phyloP scores from a whole-genome alignment of 2,113 vertebrate species.

The Pterophyllum scalare region DNA sequence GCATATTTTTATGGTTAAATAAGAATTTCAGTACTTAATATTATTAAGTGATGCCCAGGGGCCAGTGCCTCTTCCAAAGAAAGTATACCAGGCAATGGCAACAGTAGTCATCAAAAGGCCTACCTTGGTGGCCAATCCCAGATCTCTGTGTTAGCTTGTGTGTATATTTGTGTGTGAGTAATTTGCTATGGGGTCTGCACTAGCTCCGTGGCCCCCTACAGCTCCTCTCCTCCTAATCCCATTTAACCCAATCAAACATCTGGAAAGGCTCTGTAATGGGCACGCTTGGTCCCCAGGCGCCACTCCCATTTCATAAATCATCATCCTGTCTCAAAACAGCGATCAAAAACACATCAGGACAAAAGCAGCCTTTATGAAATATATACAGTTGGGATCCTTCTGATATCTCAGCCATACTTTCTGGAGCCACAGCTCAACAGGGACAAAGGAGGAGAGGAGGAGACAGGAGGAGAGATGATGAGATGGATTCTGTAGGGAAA shows the following conservation, averaged over 20 bases:
- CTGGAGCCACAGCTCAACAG: slow-evolving; percentile 44
- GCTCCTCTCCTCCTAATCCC: slow-evolving; percentile 51
- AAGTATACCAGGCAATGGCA: background rate
- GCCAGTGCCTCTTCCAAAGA: slow-evolving; percentile 7
- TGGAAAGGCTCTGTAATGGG: slow-evolving; percentile 67
- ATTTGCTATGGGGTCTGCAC: slow-evolving; percentile 52
- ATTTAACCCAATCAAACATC: slow-evolving; percentile 76
- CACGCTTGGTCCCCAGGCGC: slow-evolving; percentile 39
- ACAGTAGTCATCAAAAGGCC: slow-evolving; percentile 43
- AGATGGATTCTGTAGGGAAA: slow-evolving; percentile 36
- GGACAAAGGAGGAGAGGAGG: slow-evolving; percentile 41
- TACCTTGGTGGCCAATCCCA: slow-evolving; percentile 46
- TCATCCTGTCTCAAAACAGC: slow-evolving; percentile 60
- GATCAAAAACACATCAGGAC: slow-evolving; percentile 65
- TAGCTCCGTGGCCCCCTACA: slow-evolving; percentile 37
- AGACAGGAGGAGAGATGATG: slow-evolving; percentile 21
- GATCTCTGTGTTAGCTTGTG: slow-evolving; percentile 5
- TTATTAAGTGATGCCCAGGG: background rate
- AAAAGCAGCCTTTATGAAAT: slow-evolving; percentile 58
- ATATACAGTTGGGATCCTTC: slow-evolving; percentile 47
- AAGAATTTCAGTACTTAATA: background rate
- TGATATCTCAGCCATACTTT: slow-evolving; percentile 49
- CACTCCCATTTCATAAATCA: slow-evolving; percentile 71
- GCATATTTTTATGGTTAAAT: background rate
- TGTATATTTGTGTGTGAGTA: slow-evolving; percentile 37